Evolutionary conservation across 30 jellyfish, hydroid and myxozoan genomes (phyloP), one percentile per base, ranked within the genome.

Genomic region (Cassiopea andromeda): DNA sequence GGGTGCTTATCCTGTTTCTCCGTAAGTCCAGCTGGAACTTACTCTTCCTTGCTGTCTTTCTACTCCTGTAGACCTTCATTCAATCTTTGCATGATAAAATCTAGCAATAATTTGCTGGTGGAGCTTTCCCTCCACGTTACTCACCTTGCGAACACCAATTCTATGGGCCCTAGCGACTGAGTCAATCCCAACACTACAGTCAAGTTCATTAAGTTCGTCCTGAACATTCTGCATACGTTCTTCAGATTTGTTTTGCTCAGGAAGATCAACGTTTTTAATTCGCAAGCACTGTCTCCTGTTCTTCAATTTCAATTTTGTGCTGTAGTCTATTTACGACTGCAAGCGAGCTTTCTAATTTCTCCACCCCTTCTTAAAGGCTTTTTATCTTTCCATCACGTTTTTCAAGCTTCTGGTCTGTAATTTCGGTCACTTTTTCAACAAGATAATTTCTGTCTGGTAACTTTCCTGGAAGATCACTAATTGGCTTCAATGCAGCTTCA

Each of bases 261-360:
- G 84, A 46, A 44, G 72, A 5, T 57, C 71, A 67, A 82, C 73
- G 66, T 82, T 82, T 8, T 82, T 47, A 45, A 82, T 48, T 48
- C 91, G n/a, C 91, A 82, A 73, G 72, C 85, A 82, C 47, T 38
- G 74, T 45, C 85, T 64, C 78, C 83, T 61, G 85, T 85, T 82
- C 91, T 73, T 70, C 72, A 47, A 43, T 49, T 46, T 82, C 91
- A 47, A 68, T 67, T 82, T 44, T 64, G 49, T 67, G 7, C 43
- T 82, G 85, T 9, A 82, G 85, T 7, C 74, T 68, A 10, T 82
- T 38, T 7, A 82, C 73, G 6, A 82, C 74, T 13, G 83, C 72
- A 12, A 82, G 91, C 91, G 70, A 38, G 17, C 70, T 67, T 82
- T 67, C 73, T 61, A 68, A 49, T 38, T 6, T 82, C 12, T 66